Percentiles rank a stretch among this genome's conserved stretches.
Evolutionary conservation across 1,140 invertebrate genomes (phyloP).

Genomic region (Latrodectus geometricus): DNA sequence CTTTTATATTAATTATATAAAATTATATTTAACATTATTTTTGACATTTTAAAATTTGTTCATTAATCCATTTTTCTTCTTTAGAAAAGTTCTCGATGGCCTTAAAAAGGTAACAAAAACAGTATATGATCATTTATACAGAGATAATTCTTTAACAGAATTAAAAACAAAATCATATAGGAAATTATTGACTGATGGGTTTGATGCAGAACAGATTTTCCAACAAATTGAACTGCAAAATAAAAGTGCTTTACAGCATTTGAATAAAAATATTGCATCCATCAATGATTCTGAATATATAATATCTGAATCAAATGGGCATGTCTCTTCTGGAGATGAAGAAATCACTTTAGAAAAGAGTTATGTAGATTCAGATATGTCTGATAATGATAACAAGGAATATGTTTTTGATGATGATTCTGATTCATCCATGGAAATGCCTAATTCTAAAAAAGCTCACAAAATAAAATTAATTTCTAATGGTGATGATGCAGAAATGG

Average conservation of each 20-base stretch:
- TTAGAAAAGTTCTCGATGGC: not conserved
- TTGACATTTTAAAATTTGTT: no score
- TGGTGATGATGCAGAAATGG: not conserved
- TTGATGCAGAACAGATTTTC: constrained; percentile 82
- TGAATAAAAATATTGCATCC: constrained; percentile 68
- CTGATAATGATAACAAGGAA: constrained; percentile 64
- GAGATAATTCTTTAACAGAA: not conserved
- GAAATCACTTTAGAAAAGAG: not conserved
- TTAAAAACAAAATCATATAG: constrained; percentile 71
- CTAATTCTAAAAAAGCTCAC: not conserved
- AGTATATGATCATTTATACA: not conserved
- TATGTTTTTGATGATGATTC: constrained; percentile 66
- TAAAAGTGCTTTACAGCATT: constrained; percentile 69
- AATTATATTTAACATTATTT: no score
- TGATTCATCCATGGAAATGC: not conserved
- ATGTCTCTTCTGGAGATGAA: not conserved
- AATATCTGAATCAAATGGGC: not conserved
- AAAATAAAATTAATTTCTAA: not conserved
- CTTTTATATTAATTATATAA: no score
- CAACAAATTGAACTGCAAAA: constrained; percentile 88
- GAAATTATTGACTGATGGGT: constrained; percentile 81
- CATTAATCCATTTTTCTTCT: not conserved
- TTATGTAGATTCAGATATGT: not conserved
- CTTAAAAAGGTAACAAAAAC: constrained; percentile 19
- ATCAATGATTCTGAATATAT: constrained; percentile 45